Base-by-base conservation (phyloP, 2,113 vertebrate genomes). In the Thalassoma bifasciatum region DNA sequence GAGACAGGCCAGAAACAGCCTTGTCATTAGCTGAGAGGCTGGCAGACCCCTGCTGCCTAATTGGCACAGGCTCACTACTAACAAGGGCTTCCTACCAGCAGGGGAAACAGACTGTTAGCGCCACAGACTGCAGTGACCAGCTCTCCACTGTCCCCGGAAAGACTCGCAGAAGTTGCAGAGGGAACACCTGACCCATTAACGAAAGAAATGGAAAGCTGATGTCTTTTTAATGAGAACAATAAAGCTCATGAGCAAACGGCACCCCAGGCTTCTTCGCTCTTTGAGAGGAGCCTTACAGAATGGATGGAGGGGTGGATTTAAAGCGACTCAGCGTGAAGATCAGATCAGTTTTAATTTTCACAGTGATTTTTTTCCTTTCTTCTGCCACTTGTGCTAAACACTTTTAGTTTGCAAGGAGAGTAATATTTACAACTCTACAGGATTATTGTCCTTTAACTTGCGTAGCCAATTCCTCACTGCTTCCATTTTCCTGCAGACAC, bases 1-100 rank as follows among this genome's bases (percentile, higher is more conserved):
- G 83, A 90, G 86, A 81, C 86, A 86, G 89, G 72, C 82, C 75
- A 85, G 80, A 77, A 78, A 84, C 88, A 85, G 81, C 77, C 86
- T 79, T 85, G 85, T 93, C 87, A 91, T 92, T 92, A 92, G 87
- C 86, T 61, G 75, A 58, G 74, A 85, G 81, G 74, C 86, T 88
- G 81, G 84, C 86, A 90, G 88, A 88, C 88, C 90, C 90, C 88
- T 65, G 88, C 89, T 81, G 87, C 84, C 86, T 93, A 93, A 93
- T 93, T 93, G 91, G 87, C 91, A 86, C 63, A 78, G 61, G 72
- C 82, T 82, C 84, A 73, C 80, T 63, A 66, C 86, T 91, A 92
- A 91, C 88, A 92, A 91, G 89, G 80, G 66, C 79, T 86, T 44
- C 49, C 73, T 78, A 84, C 67, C 79, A 83, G 88, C 72, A 47